These are phyloP conservation scores for Macrotus californicus DNA, from an alignment of 2,113 vertebrate genomes.

Conservation along the genomic window DNA sequence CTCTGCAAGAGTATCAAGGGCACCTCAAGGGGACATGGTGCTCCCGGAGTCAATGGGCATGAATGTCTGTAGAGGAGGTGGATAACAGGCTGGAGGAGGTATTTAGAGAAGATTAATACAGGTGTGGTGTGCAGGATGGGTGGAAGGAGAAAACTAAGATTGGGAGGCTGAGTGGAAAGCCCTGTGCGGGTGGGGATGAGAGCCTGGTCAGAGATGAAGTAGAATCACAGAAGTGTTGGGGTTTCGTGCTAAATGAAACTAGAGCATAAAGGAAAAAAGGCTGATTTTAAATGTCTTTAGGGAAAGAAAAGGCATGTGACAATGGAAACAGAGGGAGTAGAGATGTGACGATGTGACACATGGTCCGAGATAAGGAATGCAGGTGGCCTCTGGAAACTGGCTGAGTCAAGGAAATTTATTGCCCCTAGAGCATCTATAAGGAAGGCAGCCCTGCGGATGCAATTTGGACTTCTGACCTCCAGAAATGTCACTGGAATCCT, in stretches of 20 bases:
- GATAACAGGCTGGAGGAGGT: neutral
- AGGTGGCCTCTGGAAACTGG: too few species aligned
- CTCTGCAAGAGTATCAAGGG: neutral
- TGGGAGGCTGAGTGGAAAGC: neutral
- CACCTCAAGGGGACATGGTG: neutral
- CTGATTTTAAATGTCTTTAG: neutral
- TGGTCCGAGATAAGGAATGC: too few species aligned
- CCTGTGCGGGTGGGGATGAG: neutral
- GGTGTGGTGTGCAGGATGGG: neutral
- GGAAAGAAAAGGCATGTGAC: too few species aligned
- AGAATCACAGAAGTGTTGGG: neutral
- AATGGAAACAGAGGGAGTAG: too few species aligned
- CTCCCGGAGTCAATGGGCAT: neutral
- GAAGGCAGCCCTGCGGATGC: too few species aligned
- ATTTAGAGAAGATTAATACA: neutral
- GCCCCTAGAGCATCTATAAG: too few species aligned
- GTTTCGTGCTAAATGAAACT: neutral
- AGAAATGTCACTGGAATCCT: constrained; percentile 93
- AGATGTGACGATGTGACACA: too few species aligned
- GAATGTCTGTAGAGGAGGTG: neutral
- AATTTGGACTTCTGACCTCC: neutral
- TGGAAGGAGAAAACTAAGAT: neutral
- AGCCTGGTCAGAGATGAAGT: neutral
- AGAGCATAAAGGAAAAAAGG: neutral
- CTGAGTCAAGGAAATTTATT: too few species aligned